phyloP scores from a whole-genome alignment of 2,888 invertebrate species.

The Plagodis dolabraria region DNA sequence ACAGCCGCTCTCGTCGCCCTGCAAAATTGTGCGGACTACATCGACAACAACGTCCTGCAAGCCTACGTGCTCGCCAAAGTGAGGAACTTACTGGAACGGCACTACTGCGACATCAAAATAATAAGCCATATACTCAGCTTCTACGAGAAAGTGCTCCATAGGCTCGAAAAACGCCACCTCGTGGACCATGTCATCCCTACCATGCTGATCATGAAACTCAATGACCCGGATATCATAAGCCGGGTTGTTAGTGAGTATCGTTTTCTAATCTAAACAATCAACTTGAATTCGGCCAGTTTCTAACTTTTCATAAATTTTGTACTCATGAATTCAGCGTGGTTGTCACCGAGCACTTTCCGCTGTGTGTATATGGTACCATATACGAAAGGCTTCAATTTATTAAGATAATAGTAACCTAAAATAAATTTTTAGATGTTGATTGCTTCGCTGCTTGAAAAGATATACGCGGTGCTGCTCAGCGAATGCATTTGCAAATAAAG shows the following conservation, averaged over 20 bases:
- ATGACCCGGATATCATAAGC: conserved; percentile 94
- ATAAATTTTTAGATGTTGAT: too few relatives aligned
- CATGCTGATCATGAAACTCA: conserved; percentile 92
- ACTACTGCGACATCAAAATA: conserved; percentile 91
- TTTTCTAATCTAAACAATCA: conserved; percentile 3
- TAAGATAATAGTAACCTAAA: neutral
- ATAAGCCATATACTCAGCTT: conserved; percentile 91
- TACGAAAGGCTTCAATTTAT: conserved; percentile 4
- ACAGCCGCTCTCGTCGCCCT: conserved; percentile 90
- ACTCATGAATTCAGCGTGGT: conserved; percentile 14
- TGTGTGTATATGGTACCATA: conserved; percentile 22
- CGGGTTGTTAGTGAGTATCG: conserved; percentile 96
- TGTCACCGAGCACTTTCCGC: conserved; percentile 9
- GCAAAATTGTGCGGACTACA: conserved; percentile 92
- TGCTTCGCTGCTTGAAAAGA: too few relatives aligned
- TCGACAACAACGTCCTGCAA: conserved; percentile 92
- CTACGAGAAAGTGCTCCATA: conserved; percentile 91
- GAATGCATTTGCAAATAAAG: conserved; percentile 21
- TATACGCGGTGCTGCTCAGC: conserved; percentile 6
- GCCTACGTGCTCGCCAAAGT: conserved; percentile 93
- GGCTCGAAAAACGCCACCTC: conserved; percentile 94
- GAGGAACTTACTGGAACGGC: conserved; percentile 91
- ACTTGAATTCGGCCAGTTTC: conserved; percentile 7
- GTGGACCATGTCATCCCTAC: conserved; percentile 96
- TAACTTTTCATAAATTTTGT: neutral